These are phyloP conservation scores for Isichthys henryi DNA, from an alignment of 2,113 vertebrate species.

Conservation along the genomic window DNA sequence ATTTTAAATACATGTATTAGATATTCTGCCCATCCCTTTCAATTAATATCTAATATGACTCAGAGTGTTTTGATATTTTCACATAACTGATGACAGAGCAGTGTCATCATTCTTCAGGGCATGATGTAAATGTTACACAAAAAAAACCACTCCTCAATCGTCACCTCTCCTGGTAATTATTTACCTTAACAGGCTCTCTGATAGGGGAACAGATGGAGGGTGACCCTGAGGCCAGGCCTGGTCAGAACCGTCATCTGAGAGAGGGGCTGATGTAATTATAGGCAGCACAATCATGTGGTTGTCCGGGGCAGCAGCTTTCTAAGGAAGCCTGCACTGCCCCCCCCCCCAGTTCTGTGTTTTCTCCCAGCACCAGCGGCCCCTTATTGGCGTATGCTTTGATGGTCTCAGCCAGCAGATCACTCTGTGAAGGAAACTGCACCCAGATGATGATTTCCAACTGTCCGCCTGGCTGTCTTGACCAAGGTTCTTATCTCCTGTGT, in stretches of 20 bases:
- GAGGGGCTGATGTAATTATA: slow-evolving; percentile 6
- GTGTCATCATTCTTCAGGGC: neutral
- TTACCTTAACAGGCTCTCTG: neutral
- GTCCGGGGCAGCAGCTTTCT: neutral
- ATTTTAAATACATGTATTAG: neutral
- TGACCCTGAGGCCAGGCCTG: neutral
- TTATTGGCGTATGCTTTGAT: neutral
- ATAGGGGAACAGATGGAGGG: neutral
- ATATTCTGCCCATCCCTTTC: neutral
- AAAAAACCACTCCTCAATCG: neutral
- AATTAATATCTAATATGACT: neutral
- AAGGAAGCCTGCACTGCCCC: neutral
- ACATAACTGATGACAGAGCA: neutral
- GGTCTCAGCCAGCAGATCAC: neutral
- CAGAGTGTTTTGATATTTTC: neutral
- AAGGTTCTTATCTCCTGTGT: neutral
- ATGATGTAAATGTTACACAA: neutral
- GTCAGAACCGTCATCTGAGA: neutral
- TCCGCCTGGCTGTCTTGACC: neutral
- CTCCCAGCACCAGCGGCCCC: neutral
- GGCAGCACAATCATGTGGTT: neutral
- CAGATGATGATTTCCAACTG: neutral
- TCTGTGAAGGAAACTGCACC: neutral
- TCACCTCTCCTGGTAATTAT: neutral
- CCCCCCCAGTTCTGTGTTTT: neutral